Evolutionary conservation across 2,888 invertebrate genomes (phyloP).

Genomic region (Dasypogon diadema): DNA sequence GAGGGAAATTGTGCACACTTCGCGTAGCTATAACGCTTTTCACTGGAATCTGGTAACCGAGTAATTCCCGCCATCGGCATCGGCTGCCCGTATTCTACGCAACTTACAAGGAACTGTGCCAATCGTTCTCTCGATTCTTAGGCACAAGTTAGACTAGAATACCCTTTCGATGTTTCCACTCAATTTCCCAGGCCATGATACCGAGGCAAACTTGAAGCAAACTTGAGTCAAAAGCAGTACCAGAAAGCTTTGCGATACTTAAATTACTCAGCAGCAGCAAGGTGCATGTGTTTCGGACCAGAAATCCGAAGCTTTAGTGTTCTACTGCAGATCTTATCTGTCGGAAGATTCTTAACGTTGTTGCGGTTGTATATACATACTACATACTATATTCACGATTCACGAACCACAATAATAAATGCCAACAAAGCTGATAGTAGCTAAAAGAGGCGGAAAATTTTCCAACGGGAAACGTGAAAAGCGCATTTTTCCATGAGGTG

Average conservation of each 20-base stretch:
- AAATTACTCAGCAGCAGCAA: not conserved
- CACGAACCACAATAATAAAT: not conserved
- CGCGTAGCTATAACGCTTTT: not conserved
- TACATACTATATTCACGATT: not conserved
- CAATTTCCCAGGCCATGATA: conserved; percentile 12
- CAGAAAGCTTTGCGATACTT: conserved; percentile 2
- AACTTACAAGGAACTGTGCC: conserved; percentile 26
- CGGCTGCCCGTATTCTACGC: not conserved
- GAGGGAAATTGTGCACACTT: conserved; percentile 5
- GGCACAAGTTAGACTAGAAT: not conserved
- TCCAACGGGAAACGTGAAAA: not conserved
- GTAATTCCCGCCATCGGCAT: conserved; percentile 22
- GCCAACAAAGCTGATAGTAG: not conserved
- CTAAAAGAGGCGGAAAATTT: not conserved
- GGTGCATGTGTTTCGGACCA: not conserved
- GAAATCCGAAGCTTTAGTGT: not conserved
- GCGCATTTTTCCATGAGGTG: not conserved
- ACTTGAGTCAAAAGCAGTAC: conserved; percentile 15
- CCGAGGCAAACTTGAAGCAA: not conserved
- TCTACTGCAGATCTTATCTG: conserved; percentile 26
- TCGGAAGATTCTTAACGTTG: conserved; percentile 6
- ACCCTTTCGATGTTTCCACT: conserved; percentile 12
- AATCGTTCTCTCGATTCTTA: not conserved
- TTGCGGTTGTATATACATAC: too few relatives aligned
- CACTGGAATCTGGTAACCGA: conserved; percentile 2